phyloP scores from a whole-genome alignment of 2,113 vertebrate species.

The Naja naja region DNA sequence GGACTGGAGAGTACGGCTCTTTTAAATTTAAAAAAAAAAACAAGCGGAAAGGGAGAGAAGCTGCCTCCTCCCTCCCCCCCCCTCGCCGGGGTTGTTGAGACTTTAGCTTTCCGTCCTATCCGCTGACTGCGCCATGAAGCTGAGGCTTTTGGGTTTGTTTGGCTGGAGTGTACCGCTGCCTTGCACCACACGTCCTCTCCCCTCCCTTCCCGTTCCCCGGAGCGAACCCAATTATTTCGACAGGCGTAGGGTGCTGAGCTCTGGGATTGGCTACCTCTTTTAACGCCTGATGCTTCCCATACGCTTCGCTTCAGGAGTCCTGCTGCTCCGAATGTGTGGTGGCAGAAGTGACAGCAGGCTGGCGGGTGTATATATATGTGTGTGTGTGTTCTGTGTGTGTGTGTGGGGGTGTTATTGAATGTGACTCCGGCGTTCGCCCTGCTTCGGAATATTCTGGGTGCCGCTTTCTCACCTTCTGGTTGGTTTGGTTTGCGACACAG shows the following conservation, averaged over 20 bases:
- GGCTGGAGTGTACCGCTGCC: neutral
- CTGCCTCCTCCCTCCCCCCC: neutral
- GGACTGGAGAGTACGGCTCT: neutral
- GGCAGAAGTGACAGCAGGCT: conserved; percentile 1
- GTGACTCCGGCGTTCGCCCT: neutral
- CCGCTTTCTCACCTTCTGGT: neutral
- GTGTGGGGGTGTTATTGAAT: neutral
- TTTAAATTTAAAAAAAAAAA: too few relatives aligned
- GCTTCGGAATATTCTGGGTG: neutral
- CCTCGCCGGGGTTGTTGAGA: neutral
- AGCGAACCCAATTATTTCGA: neutral
- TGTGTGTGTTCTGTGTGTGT: too few relatives aligned
- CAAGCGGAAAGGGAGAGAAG: neutral
- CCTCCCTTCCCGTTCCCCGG: neutral
- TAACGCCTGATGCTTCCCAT: neutral
- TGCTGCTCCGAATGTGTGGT: neutral
- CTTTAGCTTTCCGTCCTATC: neutral
- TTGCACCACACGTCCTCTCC: neutral
- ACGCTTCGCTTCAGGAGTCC: neutral
- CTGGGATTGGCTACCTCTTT: conserved; percentile 4
- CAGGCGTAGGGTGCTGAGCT: neutral
- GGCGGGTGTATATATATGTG: neutral
- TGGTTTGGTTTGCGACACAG: neutral
- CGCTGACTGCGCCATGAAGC: neutral
- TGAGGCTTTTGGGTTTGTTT: neutral